Base-by-base conservation (phyloP, 2,797 vertebrate species). In the Acrossocheilus fasciatus region DNA sequence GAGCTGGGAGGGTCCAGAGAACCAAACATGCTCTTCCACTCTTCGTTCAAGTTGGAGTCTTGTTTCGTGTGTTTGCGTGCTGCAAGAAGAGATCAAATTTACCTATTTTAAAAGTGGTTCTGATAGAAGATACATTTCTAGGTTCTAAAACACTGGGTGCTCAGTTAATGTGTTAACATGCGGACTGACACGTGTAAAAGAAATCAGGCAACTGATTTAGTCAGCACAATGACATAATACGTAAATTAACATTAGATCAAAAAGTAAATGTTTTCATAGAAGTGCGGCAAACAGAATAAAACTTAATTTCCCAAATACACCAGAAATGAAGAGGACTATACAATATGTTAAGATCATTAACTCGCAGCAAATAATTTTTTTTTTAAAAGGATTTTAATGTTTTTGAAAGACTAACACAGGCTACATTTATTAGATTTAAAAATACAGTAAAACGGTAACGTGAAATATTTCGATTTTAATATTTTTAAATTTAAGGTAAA, bases 21-120 rank as follows among this genome's bases (percentile, higher is more conserved):
- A 20, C 98, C 98, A 85, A 99, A 99, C 98, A 99, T 99, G 93
- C 98, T 99, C 93, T 97, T 99, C 98, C 98, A 99, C 93, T 99
- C 98, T 93, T 99, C 98, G 86, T 99, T 99, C 92, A 99, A 96
- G 90, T 97, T 96, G 15, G 97, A 96, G 92, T 99, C 98, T 94
- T 98, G 98, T 91, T 99, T 99, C 8, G 97, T 95, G 11, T 99
- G 97, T 89, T 98, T 99, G 93, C 97, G 97, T 54, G 97, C 98
- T 99, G 85, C 43, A 30, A 36, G 54, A 62, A 26, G 7, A 62
- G 34, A n/a, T 45, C 79, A 34, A 39, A 43, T 8, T 0, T 1
- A 10, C 1, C 2, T 0, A 12, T 39, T 77, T 68, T 77, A 77
- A 84, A 84, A 68, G 9, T 18, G n/a, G 3, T n/a, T 82, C 15